Base-by-base conservation (phyloP, 2,888 invertebrate genomes). In the Spilosoma lubricipeda region DNA sequence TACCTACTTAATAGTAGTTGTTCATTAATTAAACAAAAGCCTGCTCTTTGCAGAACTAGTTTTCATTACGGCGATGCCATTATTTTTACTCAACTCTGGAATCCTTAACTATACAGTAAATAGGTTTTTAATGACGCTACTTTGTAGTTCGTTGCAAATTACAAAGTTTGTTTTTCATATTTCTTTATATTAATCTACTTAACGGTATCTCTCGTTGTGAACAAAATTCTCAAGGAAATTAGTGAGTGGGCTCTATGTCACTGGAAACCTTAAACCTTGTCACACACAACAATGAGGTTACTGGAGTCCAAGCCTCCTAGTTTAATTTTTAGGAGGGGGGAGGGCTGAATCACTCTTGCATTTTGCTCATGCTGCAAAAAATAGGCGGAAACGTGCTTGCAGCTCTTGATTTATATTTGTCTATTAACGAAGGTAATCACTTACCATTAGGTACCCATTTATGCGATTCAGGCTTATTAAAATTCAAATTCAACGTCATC, bases 91-190 rank as follows among this genome's bases (percentile, higher is more conserved):
- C 27, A 13, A 5, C 27, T 27, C 59, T 59, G 15, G 27, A 59
- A 15, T 59, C 27, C 27, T 56, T n/a, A 63, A 63, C 18, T 30
- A 27, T 30, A 30, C 18, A 30, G 27, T 65, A 64, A 68, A 71
- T 23, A 73, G 69, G 52, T 71, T 67, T 73, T 75, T 73, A 72
- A 76, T 70, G 69, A 69, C 42, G 27, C 8, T 33, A 70, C 72
- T 79, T 70, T 72, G 39, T 52, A 69, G 69, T 36, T 73, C 74
- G 71, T 71, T 45, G 63, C 71, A 73, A 72, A 73, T 67, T 74
- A 64, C 64, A 59, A 67, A 52, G 67, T 39, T 72, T 59, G 64
- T 72, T 42, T 64, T 69, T 67, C 42, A 64, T 70, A 63, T 64
- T 39, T 36, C 45, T 66, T 63, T 39, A 67, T 67, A n/a, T n/a